Percentiles rank a stretch among this genome's conserved stretches.
phyloP scores from a whole-genome alignment of 2,888 invertebrate genomes.

The Limnephilus marmoratus region DNA sequence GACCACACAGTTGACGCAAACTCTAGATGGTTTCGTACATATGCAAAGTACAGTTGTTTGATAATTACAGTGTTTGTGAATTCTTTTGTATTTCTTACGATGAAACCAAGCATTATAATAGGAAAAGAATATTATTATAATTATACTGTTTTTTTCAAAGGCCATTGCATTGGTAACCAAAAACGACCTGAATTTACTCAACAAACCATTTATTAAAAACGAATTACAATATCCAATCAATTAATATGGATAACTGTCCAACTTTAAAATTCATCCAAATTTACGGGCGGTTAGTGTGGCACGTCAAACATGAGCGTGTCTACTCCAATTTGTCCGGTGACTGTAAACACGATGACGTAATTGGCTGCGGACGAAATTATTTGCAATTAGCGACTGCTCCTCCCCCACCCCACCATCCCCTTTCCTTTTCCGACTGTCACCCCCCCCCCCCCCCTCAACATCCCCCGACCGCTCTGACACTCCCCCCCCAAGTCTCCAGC shows the following conservation, averaged over 20 bases:
- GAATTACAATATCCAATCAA: background rate
- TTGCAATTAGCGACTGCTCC: conserved; percentile 21
- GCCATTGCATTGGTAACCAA: no score
- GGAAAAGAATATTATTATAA: no score
- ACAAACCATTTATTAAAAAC: background rate
- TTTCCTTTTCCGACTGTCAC: background rate
- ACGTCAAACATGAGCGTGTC: background rate
- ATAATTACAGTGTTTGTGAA: no score
- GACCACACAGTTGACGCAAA: no score
- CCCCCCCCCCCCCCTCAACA: background rate
- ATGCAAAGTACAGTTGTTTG: no score
- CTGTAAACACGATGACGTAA: conserved; percentile 27
- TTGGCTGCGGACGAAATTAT: conserved; percentile 18
- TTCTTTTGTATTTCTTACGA: no score
- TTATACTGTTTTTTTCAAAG: no score
- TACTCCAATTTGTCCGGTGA: conserved; percentile 4
- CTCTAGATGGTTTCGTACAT: no score
- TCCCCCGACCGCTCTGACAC: no score
- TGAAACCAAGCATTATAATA: no score
- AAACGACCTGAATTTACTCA: background rate
- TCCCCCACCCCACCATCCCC: background rate
- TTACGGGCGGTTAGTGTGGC: background rate
- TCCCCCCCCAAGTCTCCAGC: background rate
- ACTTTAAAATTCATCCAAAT: background rate
- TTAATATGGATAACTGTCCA: background rate